Evolutionary conservation across 2,888 invertebrate species (phyloP).

Genomic region (Drosophila colorata): DNA sequence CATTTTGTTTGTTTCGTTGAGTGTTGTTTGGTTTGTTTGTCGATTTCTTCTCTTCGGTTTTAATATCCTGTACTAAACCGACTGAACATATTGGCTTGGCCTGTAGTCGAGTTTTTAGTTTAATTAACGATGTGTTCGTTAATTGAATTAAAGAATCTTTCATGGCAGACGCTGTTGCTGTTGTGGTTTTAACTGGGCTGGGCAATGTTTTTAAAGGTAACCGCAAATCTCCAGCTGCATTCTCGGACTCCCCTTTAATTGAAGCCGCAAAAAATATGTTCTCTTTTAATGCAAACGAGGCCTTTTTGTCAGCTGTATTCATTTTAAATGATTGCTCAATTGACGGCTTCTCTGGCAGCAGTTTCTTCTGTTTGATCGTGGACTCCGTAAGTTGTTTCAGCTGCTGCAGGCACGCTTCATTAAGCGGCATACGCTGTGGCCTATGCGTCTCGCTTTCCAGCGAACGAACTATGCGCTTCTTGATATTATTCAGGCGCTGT

Average conservation of each 20-base stretch:
- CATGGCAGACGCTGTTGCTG: not conserved
- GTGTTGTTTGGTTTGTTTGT: not conserved
- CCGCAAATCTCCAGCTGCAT: not conserved
- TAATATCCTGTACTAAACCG: not conserved
- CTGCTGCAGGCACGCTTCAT: not conserved
- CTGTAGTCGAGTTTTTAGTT: not conserved
- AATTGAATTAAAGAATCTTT: not conserved
- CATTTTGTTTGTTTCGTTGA: not conserved
- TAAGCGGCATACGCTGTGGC: not conserved
- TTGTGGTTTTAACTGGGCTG: not conserved
- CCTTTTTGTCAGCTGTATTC: no score
- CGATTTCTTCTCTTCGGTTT: no score
- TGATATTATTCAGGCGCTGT: constrained; percentile 52
- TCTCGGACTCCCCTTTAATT: not conserved
- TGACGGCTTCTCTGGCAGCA: no score
- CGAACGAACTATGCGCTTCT: constrained; percentile 59
- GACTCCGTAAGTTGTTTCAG: not conserved
- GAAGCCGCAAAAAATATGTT: not conserved
- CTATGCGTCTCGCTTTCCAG: constrained; percentile 27
- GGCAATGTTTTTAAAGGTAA: not conserved
- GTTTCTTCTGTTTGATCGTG: not conserved
- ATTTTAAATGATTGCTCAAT: no score
- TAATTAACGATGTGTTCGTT: not conserved
- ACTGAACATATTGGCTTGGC: not conserved
- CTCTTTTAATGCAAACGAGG: not conserved